Base-by-base conservation (phyloP, 2,888 invertebrate species). In the Pyralis farinalis region DNA sequence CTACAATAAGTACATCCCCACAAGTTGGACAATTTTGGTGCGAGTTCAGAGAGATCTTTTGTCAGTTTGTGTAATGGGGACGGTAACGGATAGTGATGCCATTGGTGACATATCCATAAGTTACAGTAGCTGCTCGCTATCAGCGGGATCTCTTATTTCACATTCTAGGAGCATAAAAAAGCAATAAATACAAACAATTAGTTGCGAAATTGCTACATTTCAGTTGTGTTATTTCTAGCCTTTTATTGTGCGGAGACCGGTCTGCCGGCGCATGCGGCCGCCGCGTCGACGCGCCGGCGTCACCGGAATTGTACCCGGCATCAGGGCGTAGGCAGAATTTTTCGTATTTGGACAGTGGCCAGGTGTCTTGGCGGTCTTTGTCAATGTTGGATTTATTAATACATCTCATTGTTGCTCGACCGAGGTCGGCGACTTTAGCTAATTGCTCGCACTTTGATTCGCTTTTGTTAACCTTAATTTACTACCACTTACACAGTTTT, bases 351-450 rank as follows among this genome's bases (percentile, higher is more conserved):
- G 87, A 80, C 44, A 49, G 0, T 40, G 41, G 76, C 87, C 88
- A 88, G 82, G 57, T 74, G 78, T 74, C 85, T 86, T 88, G 85
- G 83, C 85, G 88, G 87, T 88, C 88, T 88, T 77, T 88, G 88
- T 88, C 88, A 88, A 88, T 88, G 88, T 77, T 87, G 76, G 68
- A 84, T 86, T 84, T 88, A 88, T 88, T 89, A 86, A 86, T 88
- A 86, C 66, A 72, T 64, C 60, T 63, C 63, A 74, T 78, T 78
- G 80, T 75, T 59, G 58, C 66, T 66, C 61, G 48, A 58, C 50
- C 80, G 82, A 80, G 73, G 73, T 74, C 67, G 67, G 66, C 70
- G 65, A 69, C 71, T 66, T 71, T 50, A 51, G 46, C 57, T 54
- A 48, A 58, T 59, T 45, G 55, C 47, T 47, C 52, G 60, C 58